Evolutionary conservation across 2,113 vertebrate species (phyloP), one percentile per base, ranked within the genome.

Genomic region (Elephas maximus): DNA sequence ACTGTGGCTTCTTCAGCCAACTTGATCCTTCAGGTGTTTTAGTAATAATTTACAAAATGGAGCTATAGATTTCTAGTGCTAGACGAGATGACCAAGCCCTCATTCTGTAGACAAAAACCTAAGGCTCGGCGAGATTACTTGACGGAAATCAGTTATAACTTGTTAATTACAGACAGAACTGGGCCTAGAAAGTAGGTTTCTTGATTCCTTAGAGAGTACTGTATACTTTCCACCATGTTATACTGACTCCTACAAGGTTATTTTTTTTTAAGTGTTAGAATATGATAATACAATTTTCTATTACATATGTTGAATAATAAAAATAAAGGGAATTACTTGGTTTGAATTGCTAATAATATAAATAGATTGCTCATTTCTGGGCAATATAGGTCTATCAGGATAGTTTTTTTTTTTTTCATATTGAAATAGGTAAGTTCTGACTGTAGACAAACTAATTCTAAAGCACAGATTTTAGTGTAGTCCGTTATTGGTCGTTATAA

Each of bases 291-390:
- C 18, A 83, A 48, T 57, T 81, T 94, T 92, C 79, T 37, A 48
- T 80, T 97, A 51, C 44, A n/a, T 53, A 5, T 95, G 79, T 53
- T 89, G 33, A 97, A 90, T 82, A 94, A 78, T 88, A 85, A 90
- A 94, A 95, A 92, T 81, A 88, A 90, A 77, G 24, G 48, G 18
- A 94, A 65, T 86, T 60, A 45, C 30, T 88, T 92, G 18, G n/a
- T 95, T 95, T 93, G 71, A 97, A 57, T 85, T 92, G 63, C n/a
- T 60, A 93, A n/a, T 69, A 69, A 63, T 83, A 79, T 80, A 91
- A 87, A 62, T 78, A 60, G 33, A 10, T 83, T 86, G 26, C 93
- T 94, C 33, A 62, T 80, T 83, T 93, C 33, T 77, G 57, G 20
- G 23, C 18, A 95, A 79, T 14, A 57, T 1, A 77, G 62, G 3